Evolutionary conservation across 2,797 vertebrate species (phyloP).

Genomic region (Centropyge bicolor): DNA sequence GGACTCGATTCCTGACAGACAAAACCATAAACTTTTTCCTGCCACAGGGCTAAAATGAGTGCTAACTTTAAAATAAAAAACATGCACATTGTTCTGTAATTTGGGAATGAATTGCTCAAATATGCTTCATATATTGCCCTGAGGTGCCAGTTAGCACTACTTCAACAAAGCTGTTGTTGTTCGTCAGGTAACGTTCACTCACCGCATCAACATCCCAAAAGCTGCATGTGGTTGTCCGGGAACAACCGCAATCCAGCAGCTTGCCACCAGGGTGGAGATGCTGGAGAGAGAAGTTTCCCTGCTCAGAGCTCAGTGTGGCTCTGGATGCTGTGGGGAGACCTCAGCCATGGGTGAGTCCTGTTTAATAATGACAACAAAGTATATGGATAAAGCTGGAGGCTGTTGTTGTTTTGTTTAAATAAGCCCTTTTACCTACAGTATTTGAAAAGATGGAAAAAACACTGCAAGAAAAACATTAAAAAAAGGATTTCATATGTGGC

Average conservation of each 20-base stretch:
- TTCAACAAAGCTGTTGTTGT: neutral
- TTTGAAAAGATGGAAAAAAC: constrained; percentile 11
- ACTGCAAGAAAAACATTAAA: neutral
- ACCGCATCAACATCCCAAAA: constrained; percentile 97
- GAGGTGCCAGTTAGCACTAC: neutral
- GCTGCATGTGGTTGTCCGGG: constrained; percentile 91
- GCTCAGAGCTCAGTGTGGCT: constrained; percentile 92
- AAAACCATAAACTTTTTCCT: neutral
- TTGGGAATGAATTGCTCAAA: neutral
- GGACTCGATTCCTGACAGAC: neutral
- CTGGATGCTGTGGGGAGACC: constrained; percentile 92
- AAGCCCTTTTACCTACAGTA: neutral
- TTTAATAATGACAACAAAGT: constrained; percentile 21
- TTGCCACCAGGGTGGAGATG: constrained; percentile 94
- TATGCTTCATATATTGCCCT: neutral
- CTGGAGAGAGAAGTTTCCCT: constrained; percentile 95
- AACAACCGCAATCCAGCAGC: constrained; percentile 89
- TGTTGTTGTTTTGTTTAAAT: constrained; percentile 18
- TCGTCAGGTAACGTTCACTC: constrained; percentile 92
- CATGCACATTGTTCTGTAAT: neutral
- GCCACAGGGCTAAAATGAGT: neutral
- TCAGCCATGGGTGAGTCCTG: constrained; percentile 90
- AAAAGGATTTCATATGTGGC: neutral
- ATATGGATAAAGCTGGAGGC: neutral
- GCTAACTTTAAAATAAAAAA: neutral